Evolutionary conservation across 1,140 invertebrate species (phyloP).

Genomic region (Hyposmocoma kahamanoa): DNA sequence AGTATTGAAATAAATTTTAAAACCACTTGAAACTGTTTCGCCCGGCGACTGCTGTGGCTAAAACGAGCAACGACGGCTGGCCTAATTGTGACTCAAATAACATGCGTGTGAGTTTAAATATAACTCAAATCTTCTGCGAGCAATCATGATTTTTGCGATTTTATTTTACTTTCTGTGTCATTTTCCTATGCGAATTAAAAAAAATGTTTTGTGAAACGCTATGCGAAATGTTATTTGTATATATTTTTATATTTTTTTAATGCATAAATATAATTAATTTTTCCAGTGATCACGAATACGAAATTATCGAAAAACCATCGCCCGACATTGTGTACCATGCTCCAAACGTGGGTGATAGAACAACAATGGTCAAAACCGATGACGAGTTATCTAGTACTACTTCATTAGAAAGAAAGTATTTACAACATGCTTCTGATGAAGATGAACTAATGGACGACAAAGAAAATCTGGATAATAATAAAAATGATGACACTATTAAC

Average conservation of each 20-base stretch:
- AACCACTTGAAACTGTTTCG: conserved; percentile 29
- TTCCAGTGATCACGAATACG: conserved; percentile 92
- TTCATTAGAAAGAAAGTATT: conserved; percentile 60
- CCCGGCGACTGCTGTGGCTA: conserved; percentile 64
- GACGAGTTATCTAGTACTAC: conserved; percentile 69
- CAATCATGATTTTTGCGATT: conserved; percentile 39
- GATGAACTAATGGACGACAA: conserved; percentile 52
- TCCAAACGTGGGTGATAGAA: conserved; percentile 45
- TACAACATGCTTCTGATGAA: conserved; percentile 56
- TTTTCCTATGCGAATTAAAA: conserved; percentile 12
- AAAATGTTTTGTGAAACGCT: conserved; percentile 7
- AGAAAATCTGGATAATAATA: conserved; percentile 43
- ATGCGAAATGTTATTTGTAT: conserved; percentile 18
- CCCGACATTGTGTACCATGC: conserved; percentile 51
- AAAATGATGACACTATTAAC: conserved; percentile 60
- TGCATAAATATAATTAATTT: conserved; percentile 5
- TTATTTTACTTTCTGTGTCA: conserved; percentile 18
- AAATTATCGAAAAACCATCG: conserved; percentile 79
- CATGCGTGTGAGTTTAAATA: conserved; percentile 55
- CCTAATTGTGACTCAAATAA: conserved; percentile 62
- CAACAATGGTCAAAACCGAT: conserved; percentile 47
- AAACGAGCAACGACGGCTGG: conserved; percentile 64
- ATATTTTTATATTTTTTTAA: conserved; percentile 5
- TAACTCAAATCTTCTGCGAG: conserved; percentile 53
- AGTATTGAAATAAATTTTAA: conserved; percentile 43